A percentile compares a stretch with the other conserved stretches of the same genome.
These are phyloP conservation scores for Mercenaria mercenaria DNA, from an alignment of 1,140 invertebrate species.

Conservation along the genomic window DNA sequence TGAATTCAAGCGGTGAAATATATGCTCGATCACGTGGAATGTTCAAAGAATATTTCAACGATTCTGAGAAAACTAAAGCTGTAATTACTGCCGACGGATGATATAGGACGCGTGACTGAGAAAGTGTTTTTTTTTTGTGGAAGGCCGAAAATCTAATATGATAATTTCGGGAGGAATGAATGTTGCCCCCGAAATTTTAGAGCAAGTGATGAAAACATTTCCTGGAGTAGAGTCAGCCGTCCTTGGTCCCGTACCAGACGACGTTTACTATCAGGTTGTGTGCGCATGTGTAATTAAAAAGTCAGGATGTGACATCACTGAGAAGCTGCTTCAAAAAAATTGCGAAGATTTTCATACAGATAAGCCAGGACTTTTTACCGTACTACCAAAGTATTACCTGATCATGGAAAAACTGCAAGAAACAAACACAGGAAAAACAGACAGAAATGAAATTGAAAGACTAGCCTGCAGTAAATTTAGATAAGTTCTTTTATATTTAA, in stretches of 20 bases:
- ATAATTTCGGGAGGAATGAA: neutral
- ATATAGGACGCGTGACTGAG: slow-evolving; percentile 68
- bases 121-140: slow-evolving; percentile 48
- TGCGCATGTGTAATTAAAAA: slow-evolving; percentile 32
- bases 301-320: neutral
- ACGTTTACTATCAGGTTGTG: slow-evolving; percentile 15
- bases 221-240: neutral
- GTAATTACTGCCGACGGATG: slow-evolving; percentile 55
- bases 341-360: slow-evolving; percentile 2
- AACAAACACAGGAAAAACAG: neutral
- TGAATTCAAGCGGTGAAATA: slow-evolving; percentile 48
- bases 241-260: slow-evolving; percentile 32
- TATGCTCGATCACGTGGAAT: slow-evolving; percentile 5
- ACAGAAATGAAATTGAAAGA: neutral
- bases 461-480: no score
- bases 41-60: slow-evolving; percentile 60
- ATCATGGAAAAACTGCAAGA: neutral
- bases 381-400: neutral
- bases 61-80: slow-evolving; percentile 28
- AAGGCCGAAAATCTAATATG: neutral
- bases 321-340: neutral
- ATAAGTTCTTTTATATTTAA: no score
- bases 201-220: neutral
- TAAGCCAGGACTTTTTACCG: slow-evolving; percentile 19
- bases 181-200: slow-evolving; percentile 20